Evolutionary conservation across 2,113 vertebrate species (phyloP).

Genomic region (Papio anubis): DNA sequence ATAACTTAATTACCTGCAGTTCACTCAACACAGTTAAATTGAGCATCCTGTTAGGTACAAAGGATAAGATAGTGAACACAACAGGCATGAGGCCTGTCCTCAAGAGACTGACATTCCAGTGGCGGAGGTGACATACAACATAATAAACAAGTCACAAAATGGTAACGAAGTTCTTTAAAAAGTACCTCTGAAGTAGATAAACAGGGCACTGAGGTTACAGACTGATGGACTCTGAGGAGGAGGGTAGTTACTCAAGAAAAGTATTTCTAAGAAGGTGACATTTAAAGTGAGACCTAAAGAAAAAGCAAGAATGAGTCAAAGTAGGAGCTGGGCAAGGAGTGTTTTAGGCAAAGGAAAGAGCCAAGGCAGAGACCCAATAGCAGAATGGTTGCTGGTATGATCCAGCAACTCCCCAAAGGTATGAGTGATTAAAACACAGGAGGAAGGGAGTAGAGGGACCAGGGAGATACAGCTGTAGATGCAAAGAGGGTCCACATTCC

Average conservation of each 20-base stretch:
- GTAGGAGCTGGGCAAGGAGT: not conserved
- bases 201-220: not conserved
- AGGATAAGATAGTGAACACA: not conserved
- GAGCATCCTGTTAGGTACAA: not conserved
- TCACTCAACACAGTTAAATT: not conserved
- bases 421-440: not conserved
- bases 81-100: not conserved
- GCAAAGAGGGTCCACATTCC: not conserved
- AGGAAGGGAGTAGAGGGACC: not conserved
- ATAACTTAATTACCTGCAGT: slow-evolving; percentile 16
- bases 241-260: not conserved
- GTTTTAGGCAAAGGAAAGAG: not conserved
- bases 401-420: not conserved
- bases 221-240: not conserved
- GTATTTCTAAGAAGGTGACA: not conserved
- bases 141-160: not conserved
- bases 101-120: not conserved
- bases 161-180: not conserved
- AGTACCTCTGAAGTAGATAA: not conserved
- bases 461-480: not conserved
- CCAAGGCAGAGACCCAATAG: not conserved
- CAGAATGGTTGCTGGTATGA: not conserved
- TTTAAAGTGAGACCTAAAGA: not conserved
- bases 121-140: not conserved
- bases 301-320: not conserved